These are phyloP conservation scores for Aplidium turbinatum DNA, from an alignment of 23 tunicate genomes.

Conservation along the genomic window DNA sequence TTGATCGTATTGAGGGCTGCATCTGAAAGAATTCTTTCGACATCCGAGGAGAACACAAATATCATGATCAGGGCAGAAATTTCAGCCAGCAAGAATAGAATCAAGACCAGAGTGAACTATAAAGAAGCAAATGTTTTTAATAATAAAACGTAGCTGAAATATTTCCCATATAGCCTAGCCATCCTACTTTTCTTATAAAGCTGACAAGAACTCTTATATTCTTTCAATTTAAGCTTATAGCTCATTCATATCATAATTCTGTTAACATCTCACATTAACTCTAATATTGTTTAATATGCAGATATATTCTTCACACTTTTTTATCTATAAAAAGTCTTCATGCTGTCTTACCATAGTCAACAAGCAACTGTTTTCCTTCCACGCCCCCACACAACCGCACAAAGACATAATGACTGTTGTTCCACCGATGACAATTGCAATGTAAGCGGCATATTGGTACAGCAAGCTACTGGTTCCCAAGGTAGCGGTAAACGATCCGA, in stretches of 20 bases:
- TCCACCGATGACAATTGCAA: conserved; percentile 42
- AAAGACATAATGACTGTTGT: conserved; percentile 27
- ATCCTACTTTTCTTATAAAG: not conserved
- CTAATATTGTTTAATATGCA: too few relatives aligned
- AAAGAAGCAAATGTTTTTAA: not conserved
- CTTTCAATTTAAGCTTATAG: not conserved
- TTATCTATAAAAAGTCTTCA: too few relatives aligned
- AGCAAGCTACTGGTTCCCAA: conserved; percentile 2
- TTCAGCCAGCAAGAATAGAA: conserved; percentile 51
- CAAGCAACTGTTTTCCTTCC: conserved; percentile 50
- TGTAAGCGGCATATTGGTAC: conserved; percentile 30
- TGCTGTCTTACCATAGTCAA: conserved; percentile 38
- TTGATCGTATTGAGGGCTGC: conserved; percentile 7
- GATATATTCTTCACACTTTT: too few relatives aligned
- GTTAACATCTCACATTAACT: too few relatives aligned
- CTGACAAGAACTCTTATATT: not conserved
- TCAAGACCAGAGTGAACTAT: conserved; percentile 27
- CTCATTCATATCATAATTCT: too few relatives aligned
- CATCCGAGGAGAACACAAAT: conserved; percentile 45
- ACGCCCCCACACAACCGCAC: conserved; percentile 43
- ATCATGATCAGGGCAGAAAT: conserved; percentile 46
- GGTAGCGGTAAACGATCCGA: conserved; percentile 22
- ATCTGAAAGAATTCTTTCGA: conserved; percentile 26
- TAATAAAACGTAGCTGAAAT: too few relatives aligned
- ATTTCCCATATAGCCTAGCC: too few relatives aligned